Conservation (phyloP, 2,888 invertebrate species). For the Ctenicera cuprea region DNA sequence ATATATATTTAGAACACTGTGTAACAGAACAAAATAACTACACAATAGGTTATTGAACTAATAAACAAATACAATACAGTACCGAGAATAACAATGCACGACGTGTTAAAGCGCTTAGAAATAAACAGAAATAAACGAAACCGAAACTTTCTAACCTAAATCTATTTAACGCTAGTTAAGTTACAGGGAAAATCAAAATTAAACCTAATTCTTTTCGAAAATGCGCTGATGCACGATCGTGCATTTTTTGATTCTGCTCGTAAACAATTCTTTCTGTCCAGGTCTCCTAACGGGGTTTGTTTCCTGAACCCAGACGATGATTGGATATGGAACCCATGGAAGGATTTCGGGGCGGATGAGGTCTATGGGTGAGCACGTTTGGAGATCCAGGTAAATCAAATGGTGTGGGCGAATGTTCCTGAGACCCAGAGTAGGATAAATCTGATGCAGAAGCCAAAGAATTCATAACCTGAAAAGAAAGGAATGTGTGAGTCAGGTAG, state of each 20-base stretch:
- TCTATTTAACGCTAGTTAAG: background rate
- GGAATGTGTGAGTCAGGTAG: background rate
- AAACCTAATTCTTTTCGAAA: conserved; percentile 5
- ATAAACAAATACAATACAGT: conserved; percentile 20
- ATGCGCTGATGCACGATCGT: conserved; percentile 21
- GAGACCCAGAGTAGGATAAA: background rate
- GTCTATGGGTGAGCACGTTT: too few relatives aligned
- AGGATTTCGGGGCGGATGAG: background rate
- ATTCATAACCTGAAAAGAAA: conserved; percentile 2
- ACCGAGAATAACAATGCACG: conserved; percentile 31
- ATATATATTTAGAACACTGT: conserved; percentile 21
- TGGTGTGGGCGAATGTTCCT: background rate
- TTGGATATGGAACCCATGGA: conserved; percentile 7
- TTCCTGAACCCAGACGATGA: background rate
- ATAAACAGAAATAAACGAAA: conserved; percentile 4
- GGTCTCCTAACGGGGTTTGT: conserved; percentile 22
- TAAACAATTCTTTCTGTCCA: conserved; percentile 34
- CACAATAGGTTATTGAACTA: conserved; percentile 43
- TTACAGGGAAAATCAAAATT: background rate
- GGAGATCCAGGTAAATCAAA: background rate
- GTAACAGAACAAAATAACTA: conserved; percentile 22
- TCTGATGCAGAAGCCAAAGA: background rate
- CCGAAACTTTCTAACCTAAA: conserved; percentile 1
- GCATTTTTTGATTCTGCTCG: conserved; percentile 10
- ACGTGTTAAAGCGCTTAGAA: conserved; percentile 34